Evolutionary conservation across 2,797 vertebrate genomes (phyloP), one percentile per base, ranked within the genome.

Genomic region (Cirrhinus mrigala): DNA sequence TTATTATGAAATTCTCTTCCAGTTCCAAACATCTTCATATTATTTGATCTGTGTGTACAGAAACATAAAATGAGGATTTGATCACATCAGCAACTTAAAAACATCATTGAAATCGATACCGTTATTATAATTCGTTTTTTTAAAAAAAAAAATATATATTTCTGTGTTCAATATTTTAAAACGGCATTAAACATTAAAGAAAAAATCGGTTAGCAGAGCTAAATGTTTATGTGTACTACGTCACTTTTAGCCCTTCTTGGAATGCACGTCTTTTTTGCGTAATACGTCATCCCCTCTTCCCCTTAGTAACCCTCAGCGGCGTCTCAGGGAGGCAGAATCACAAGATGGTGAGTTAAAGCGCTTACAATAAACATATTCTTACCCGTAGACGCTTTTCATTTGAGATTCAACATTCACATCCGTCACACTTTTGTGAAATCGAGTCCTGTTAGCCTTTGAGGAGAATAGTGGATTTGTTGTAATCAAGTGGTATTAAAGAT

Each of bases 341-440:
- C 93, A 96, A 95, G 94, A 96, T 96, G 96, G 96, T 96, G 95
- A 96, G 95, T 94, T 87, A 78, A 90, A 92, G 90, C 91, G 90
- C 87, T 89, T 85, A 48, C 37, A 71, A 86, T 88, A 92, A 78
- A 68, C 62, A 66, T 44, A 18, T 88, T 82, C 66, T 70, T 46
- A 44, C 6, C 91, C 90, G 81, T 88, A 22, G 8, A 73, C 83
- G 86, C 92, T 87, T 89, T 86, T 4, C 4, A 12, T 24, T 11
- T 44, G 7, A n/a, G 22, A 60, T 2, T 11, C 8, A 44, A 14
- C 71, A n/a, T 48, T 50, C 0, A 2, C n/a, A 7, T 37, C 4
- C 18, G 2, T 15, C 6, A 44, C 29, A 22, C 33, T 37, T 37
- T 48, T 6, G 15, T 27, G 54, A 33, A 79, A 58, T 18, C 8